Percentiles rank a stretch among this genome's conserved stretches.
Conservation (phyloP, 1,140 invertebrate genomes). For the Reticulitermes speratus region DNA sequence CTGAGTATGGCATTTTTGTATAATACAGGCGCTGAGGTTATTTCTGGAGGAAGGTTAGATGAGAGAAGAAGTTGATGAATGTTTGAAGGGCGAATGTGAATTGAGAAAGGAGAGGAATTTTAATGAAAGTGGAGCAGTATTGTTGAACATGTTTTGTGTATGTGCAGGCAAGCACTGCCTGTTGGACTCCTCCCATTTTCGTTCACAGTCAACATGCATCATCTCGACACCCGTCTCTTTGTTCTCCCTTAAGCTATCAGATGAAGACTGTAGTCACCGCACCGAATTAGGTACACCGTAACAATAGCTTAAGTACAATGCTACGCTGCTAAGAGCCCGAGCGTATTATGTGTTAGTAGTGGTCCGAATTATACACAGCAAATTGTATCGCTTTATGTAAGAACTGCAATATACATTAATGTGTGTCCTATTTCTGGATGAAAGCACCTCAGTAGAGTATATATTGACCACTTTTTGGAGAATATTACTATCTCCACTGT, state of each 20-base stretch:
- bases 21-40: not conserved
- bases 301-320: not conserved
- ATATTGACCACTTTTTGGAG: too few species aligned
- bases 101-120: not conserved
- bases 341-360: too few species aligned
- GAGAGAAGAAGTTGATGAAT: not conserved
- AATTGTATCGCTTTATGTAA: too few species aligned
- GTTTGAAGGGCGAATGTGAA: not conserved
- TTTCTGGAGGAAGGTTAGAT: constrained; percentile 16
- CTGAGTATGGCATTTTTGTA: not conserved
- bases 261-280: not conserved
- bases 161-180: too few species aligned
- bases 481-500: too few species aligned
- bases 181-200: not conserved
- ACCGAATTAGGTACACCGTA: not conserved
- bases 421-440: too few species aligned
- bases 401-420: too few species aligned
- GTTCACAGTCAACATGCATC: not conserved
- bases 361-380: too few species aligned
- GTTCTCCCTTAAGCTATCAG: not conserved
- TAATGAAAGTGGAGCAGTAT: constrained; percentile 19
- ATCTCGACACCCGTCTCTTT: not conserved
- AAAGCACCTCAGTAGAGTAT: too few species aligned
- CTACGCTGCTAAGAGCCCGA: not conserved
- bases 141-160: not conserved